A percentile compares a stretch with the other conserved stretches of the same genome.
phyloP scores from a whole-genome alignment of 2,797 vertebrate genomes.

The Bovichtus variegatus region DNA sequence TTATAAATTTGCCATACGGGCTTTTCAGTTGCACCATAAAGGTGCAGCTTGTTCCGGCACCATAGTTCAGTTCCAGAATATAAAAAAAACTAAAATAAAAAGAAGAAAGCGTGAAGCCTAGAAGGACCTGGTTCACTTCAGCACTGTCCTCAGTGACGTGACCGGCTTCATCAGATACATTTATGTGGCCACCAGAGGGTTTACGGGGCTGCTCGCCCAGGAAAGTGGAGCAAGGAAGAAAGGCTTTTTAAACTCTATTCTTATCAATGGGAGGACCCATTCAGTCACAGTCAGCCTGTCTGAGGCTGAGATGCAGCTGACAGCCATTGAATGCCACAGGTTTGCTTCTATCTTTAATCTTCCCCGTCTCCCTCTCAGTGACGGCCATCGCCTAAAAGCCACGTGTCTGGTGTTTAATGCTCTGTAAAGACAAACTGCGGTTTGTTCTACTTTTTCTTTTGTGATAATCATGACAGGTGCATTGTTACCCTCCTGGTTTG shows the following conservation, averaged over 20 bases:
- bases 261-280: background rate
- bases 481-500: background rate
- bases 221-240: background rate
- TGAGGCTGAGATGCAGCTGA: conserved; percentile 5
- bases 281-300: background rate
- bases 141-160: background rate
- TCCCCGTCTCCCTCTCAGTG: background rate
- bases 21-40: background rate
- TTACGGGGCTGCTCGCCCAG: background rate
- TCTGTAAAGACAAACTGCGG: background rate
- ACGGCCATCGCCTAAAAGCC: background rate
- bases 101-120: background rate
- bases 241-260: background rate
- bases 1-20: background rate
- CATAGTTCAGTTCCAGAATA: background rate
- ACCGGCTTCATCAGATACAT: conserved; percentile 3
- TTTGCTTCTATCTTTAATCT: background rate
- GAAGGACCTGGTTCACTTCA: background rate
- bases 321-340: background rate
- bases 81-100: too few species aligned
- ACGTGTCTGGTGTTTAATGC: background rate
- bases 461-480: background rate
- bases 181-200: background rate
- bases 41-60: background rate
- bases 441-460: background rate